Conservation (phyloP, 2,888 invertebrate genomes). For the Punctoribates punctum region DNA sequence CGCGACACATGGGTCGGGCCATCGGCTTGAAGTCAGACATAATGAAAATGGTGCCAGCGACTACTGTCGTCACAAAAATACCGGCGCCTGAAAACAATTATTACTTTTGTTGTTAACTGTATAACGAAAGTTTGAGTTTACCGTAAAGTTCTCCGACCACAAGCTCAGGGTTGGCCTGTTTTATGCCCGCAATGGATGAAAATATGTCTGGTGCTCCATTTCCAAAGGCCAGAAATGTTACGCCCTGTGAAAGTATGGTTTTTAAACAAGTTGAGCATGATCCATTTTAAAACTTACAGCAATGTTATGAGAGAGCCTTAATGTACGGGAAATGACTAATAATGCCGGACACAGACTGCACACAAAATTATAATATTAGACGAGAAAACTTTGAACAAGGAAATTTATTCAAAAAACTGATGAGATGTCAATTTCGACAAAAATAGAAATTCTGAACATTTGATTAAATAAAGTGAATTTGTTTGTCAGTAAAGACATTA, state of each 20-base stretch:
- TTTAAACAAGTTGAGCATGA: neutral
- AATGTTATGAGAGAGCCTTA: constrained; percentile 59
- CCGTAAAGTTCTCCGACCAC: constrained; percentile 47
- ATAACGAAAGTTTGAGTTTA: constrained; percentile 23
- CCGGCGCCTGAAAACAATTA: constrained; percentile 58
- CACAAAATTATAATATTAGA: constrained; percentile 52
- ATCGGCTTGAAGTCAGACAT: constrained; percentile 58
- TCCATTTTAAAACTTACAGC: constrained; percentile 51
- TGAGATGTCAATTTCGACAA: neutral
- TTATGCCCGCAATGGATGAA: constrained; percentile 47
- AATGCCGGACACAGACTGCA: constrained; percentile 59
- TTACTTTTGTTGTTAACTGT: neutral
- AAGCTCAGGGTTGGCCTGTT: constrained; percentile 47
- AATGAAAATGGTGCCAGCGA: constrained; percentile 60
- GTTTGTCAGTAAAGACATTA: no score
- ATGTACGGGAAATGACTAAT: constrained; percentile 55
- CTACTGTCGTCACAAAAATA: constrained; percentile 62
- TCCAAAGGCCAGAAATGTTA: constrained; percentile 67
- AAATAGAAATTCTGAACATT: neutral
- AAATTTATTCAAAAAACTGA: no score
- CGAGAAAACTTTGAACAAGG: no score
- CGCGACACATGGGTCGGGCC: constrained; percentile 58
- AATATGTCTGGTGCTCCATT: constrained; percentile 66
- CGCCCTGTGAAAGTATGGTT: constrained; percentile 55
- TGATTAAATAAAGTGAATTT: neutral